Evolutionary conservation across 2,888 invertebrate species (phyloP), one percentile per base, ranked within the genome.

Genomic region (Syrphus vitripennis): DNA sequence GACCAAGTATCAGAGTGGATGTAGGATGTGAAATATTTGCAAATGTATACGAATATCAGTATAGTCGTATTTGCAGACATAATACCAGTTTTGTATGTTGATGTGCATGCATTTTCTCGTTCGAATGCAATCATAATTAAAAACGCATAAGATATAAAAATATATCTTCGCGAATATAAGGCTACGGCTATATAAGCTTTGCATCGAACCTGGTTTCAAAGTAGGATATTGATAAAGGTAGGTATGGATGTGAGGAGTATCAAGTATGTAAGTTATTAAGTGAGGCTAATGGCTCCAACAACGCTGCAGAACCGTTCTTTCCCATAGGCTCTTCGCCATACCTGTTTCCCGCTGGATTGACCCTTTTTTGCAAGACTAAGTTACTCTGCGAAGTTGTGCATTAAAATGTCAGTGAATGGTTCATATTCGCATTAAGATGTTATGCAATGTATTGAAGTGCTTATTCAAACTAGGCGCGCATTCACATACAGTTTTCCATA

Each of bases 91-190:
- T 70, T 71, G n/a, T n/a, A 14, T 24, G 50, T 70, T 74, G 12
- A 40, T 59, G 61, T 72, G 55, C 48, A 74, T 71, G 50, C 57
- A 61, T 79, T 48, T 67, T 74, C 57, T 31, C 14, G 75, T 74
- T 79, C 37, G 55, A 70, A 65, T 75, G 59, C 72, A 80, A 69
- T 76, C 57, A 83, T 83, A 65, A 82, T 81, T 81, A 84, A 81
- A 61, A 78, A 78, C 67, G 72, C 59, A 74, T 78, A 65, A 65
- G 48, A 78, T 65, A 29, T 14, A 34, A 45, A 29, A 16, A 57
- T 21, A 29, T 4, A 76, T 55, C 24, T 40, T 14, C 19, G 65
- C 34, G 29, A 10, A 7, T 37, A 14, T 70, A 37, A 12, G 24
- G 75, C 48, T 61, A 26, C 26, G 50, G n/a, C n/a, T 19, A 34